A percentile compares a stretch with the other conserved stretches of the same genome.
These are phyloP conservation scores for Limanda limanda DNA, from an alignment of 2,113 vertebrate species.

Conservation along the genomic window DNA sequence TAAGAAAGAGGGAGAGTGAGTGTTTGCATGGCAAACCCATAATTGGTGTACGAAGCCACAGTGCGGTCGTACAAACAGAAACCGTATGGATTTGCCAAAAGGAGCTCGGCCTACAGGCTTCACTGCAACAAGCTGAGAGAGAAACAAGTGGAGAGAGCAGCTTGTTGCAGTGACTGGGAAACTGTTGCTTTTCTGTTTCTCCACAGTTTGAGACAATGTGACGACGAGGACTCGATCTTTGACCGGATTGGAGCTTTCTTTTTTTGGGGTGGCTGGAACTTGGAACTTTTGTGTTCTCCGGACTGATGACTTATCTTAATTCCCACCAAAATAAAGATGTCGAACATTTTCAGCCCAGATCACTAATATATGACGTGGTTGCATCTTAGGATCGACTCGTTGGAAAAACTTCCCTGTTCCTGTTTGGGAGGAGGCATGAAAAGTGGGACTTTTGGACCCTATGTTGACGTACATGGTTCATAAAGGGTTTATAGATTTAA, in stretches of 20 bases:
- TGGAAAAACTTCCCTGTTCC: not conserved
- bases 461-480: not conserved
- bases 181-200: conserved; percentile 48
- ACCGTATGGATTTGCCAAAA: conserved; percentile 31
- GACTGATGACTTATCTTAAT: not conserved
- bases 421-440: not conserved
- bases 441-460: conserved; percentile 2
- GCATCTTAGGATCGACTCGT: not conserved
- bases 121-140: conserved; percentile 47
- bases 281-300: conserved; percentile 11
- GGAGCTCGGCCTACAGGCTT: conserved; percentile 25
- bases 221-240: conserved; percentile 6
- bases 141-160: conserved; percentile 39
- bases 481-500: not conserved
- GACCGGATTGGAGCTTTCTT: not conserved
- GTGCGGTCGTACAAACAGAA: conserved; percentile 56
- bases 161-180: conserved; percentile 41
- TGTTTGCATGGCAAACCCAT: conserved; percentile 73
- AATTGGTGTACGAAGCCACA: conserved; percentile 62
- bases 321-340: not conserved
- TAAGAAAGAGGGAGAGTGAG: conserved; percentile 40
- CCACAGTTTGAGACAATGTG: conserved; percentile 20
- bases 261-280: not conserved
- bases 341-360: conserved; percentile 23
- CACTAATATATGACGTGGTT: conserved; percentile 12